These are phyloP conservation scores for Monochamus alternatus DNA, from an alignment of 2,888 invertebrate species.

Conservation along the genomic window DNA sequence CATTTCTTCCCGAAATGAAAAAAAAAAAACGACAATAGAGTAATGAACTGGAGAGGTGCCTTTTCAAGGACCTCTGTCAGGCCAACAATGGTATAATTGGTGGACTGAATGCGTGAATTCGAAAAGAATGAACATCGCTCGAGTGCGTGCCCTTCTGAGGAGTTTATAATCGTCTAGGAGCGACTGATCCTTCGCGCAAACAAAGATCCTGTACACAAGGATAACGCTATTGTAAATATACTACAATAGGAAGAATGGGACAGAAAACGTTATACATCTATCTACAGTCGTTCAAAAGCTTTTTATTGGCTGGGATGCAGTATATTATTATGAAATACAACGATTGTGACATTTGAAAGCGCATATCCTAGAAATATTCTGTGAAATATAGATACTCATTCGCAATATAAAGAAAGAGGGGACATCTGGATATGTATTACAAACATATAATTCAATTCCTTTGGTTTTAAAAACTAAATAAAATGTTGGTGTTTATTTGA, in stretches of 20 bases:
- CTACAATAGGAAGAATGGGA: slow-evolving; percentile 11
- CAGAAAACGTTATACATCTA: not conserved
- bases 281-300: slow-evolving; percentile 37
- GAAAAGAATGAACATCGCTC: slow-evolving; percentile 65
- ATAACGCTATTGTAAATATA: slow-evolving; percentile 23
- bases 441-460: not conserved
- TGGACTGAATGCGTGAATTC: slow-evolving; percentile 60
- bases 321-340: slow-evolving; percentile 46
- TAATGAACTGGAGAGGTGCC: slow-evolving; percentile 42
- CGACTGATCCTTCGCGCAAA: slow-evolving; percentile 27
- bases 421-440: not conserved
- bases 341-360: slow-evolving; percentile 38
- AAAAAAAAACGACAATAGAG: slow-evolving; percentile 31
- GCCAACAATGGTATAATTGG: slow-evolving; percentile 64
- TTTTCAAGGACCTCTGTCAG: slow-evolving; percentile 61
- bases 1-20: slow-evolving; percentile 10
- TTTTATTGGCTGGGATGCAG: slow-evolving; percentile 50
- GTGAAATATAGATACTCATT: not conserved
- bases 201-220: slow-evolving; percentile 23
- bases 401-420: not conserved
- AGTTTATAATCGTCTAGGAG: slow-evolving; percentile 56
- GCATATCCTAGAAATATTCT: slow-evolving; percentile 4
- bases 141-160: slow-evolving; percentile 56
- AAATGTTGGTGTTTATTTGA: not conserved
- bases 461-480: not conserved